Conservation (phyloP, 1,140 invertebrate genomes). For the Hyphantria cunea region DNA sequence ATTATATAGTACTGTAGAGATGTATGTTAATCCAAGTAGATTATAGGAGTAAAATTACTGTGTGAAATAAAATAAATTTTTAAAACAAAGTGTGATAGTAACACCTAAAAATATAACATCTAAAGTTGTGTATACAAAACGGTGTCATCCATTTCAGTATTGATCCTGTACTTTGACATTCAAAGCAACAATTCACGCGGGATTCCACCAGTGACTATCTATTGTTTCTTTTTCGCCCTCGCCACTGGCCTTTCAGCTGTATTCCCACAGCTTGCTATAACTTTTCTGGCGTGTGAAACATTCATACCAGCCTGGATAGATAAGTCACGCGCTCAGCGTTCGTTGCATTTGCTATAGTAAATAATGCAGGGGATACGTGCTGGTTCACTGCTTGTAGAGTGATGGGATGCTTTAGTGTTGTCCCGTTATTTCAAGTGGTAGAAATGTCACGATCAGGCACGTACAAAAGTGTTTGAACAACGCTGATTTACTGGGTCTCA, state of each 20-base stretch:
- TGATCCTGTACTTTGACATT: constrained; percentile 20
- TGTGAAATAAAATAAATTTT: not conserved
- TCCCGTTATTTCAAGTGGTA: constrained; percentile 42
- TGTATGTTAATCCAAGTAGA: too few relatives aligned
- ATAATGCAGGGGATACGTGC: constrained; percentile 71
- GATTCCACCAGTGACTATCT: constrained; percentile 20
- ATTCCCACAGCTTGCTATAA: constrained; percentile 30
- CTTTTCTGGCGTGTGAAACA: constrained; percentile 52
- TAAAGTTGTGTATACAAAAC: not conserved
- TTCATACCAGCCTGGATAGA: constrained; percentile 46
- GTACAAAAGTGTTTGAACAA: constrained; percentile 25
- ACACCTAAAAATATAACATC: not conserved
- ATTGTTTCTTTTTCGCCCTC: constrained; percentile 23
- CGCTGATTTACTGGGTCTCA: constrained; percentile 23
- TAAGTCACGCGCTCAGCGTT: constrained; percentile 60
- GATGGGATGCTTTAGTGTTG: constrained; percentile 59
- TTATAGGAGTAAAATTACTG: not conserved
- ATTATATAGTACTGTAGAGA: too few relatives aligned
- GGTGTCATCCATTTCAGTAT: constrained; percentile 5
- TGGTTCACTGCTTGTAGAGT: constrained; percentile 43
- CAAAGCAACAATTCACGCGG: constrained; percentile 15
- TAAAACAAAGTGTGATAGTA: too few relatives aligned
- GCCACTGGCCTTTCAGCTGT: constrained; percentile 22
- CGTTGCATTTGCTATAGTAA: constrained; percentile 66
- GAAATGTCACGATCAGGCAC: constrained; percentile 30